These are phyloP conservation scores for Poeciliopsis turrubarensis DNA, from an alignment of 2,113 vertebrate genomes.

Conservation along the genomic window DNA sequence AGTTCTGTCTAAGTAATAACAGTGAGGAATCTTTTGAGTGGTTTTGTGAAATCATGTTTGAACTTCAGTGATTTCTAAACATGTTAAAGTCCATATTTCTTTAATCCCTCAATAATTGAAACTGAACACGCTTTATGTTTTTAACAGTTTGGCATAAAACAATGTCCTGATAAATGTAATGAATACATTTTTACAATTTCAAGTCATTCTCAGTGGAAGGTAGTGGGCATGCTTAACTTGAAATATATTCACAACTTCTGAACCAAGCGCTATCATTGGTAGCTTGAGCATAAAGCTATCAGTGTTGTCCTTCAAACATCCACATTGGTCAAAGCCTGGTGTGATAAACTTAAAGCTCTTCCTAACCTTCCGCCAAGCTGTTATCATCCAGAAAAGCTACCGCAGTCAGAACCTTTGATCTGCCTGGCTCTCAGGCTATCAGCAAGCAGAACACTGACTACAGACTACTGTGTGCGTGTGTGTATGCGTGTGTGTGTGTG, in stretches of 20 bases:
- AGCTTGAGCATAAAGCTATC: slow-evolving; percentile 27
- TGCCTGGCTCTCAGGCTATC: slow-evolving; percentile 89
- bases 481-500: background rate
- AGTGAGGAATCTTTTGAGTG: no score
- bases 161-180: no score
- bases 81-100: no score
- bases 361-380: slow-evolving; percentile 62
- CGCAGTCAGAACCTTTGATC: slow-evolving; percentile 90
- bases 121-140: no score
- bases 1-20: no score
- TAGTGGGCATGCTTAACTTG: background rate
- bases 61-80: no score
- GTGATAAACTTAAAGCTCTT: slow-evolving; percentile 54
- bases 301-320: slow-evolving; percentile 33
- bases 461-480: slow-evolving; percentile 19
- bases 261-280: background rate
- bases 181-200: background rate
- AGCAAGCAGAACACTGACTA: slow-evolving; percentile 58
- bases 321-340: slow-evolving; percentile 33
- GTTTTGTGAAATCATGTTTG: no score
- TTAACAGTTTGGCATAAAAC: no score
- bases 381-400: slow-evolving; percentile 86
- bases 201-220: background rate
- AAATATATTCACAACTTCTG: background rate
- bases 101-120: no score